Percentiles rank a stretch among this genome's conserved stretches.
Conservation (phyloP, 2,888 invertebrate species). For the Ferdinandea cuprea region DNA sequence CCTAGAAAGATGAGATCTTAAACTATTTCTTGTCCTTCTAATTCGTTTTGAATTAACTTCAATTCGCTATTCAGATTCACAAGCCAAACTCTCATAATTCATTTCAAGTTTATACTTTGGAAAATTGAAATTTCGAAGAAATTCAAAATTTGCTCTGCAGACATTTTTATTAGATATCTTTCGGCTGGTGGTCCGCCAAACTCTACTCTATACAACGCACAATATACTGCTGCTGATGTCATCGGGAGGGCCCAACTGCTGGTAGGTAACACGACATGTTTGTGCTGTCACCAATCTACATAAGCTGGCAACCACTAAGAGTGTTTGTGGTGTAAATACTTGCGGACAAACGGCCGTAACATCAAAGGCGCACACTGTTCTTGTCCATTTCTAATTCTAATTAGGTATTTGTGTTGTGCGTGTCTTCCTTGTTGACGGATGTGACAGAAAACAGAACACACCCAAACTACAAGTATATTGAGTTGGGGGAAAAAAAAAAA, state of each 20-base stretch:
- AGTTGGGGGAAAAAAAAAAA: too few species aligned
- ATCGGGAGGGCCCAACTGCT: conserved; percentile 25
- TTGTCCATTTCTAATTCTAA: conserved; percentile 45
- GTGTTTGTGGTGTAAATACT: conserved; percentile 41
- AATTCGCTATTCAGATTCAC: conserved; percentile 37
- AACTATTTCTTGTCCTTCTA: conserved; percentile 38
- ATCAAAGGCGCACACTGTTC: conserved; percentile 32
- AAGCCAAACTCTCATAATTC: conserved; percentile 36
- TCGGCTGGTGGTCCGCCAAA: conserved; percentile 2
- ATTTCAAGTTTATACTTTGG: conserved; percentile 36
- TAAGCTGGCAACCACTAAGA: conserved; percentile 5
- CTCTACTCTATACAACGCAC: neutral
- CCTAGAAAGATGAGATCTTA: conserved; percentile 34
- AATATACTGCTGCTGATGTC: conserved; percentile 11
- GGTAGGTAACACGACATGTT: conserved; percentile 39
- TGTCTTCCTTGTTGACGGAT: conserved; percentile 47
- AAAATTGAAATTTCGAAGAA: conserved; percentile 37
- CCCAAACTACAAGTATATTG: too few species aligned
- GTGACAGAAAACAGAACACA: conserved; percentile 26
- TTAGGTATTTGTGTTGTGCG: conserved; percentile 37
- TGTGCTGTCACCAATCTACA: conserved; percentile 33
- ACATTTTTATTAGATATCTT: conserved; percentile 13
- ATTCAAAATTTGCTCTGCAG: conserved; percentile 30
- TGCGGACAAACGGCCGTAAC: conserved; percentile 18
- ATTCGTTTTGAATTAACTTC: conserved; percentile 61